phyloP scores from a whole-genome alignment of 2,113 vertebrate species.

The Microtus pennsylvanicus region DNA sequence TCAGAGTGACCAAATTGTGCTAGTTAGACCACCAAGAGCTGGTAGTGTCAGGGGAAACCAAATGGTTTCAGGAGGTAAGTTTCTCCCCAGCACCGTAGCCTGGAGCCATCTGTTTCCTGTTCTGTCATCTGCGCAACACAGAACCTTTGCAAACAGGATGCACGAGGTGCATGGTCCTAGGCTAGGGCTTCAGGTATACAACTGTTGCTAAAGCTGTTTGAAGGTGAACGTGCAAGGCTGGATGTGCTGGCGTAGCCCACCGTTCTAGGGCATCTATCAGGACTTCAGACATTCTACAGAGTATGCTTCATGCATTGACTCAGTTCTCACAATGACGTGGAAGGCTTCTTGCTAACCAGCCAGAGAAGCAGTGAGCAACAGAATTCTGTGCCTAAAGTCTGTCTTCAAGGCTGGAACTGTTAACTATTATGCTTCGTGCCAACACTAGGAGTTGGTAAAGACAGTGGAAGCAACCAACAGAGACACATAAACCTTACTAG shows the following conservation, averaged over 20 bases:
- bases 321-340: not conserved
- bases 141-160: fast-evolving
- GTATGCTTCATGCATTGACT: too few species aligned
- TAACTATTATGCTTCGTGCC: fast-evolving
- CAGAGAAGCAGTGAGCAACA: not conserved
- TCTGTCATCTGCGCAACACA: fast-evolving
- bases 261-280: fast-evolving
- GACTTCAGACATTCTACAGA: not conserved
- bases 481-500: not conserved
- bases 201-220: not conserved
- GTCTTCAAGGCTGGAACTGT: not conserved
- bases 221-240: too few species aligned
- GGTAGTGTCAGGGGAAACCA: not conserved
- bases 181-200: not conserved
- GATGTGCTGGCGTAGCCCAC: fast-evolving
- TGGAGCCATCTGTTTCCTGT: too few species aligned
- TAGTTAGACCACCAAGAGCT: not conserved
- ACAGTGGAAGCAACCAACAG: fast-evolving
- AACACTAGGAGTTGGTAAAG: not conserved
- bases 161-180: fast-evolving
- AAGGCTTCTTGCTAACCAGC: not conserved
- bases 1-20: not conserved
- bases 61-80: not conserved
- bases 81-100: fast-evolving
- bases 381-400: not conserved